Evolutionary conservation across 2,888 invertebrate genomes (phyloP), one percentile per base, ranked within the genome.

Genomic region (Rugalucina vietnamica): DNA sequence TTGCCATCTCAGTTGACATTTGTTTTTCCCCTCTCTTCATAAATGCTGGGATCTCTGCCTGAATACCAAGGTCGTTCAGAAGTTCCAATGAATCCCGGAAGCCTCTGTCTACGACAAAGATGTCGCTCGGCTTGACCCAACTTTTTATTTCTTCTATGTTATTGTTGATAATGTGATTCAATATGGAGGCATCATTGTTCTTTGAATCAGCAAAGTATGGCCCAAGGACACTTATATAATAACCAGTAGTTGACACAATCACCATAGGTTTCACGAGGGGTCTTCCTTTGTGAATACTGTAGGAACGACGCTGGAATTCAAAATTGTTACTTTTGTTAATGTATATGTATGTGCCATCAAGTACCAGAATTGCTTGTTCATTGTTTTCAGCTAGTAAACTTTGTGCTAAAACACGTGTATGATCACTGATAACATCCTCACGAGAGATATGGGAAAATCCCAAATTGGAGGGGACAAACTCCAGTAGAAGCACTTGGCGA

Each of bases 281-380:
- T 21, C 85, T 49, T 2, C 84, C 82, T 74, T 89, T 86, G 49
- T 87, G 86, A 8, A 85, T 10, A 27, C 82, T 79, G 39, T 70
- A 89, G 0, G 81, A 54, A 4, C 84, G 70, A 18, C 85, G 29
- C 73, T 86, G 85, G 43, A 88, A 88, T 0, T 32, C 2, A 36
- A 85, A 87, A 43, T 88, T 81, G 49, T 79, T 74, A 21, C 75
- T 78, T 37, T 88, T 86, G 0, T 86, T n/a, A 14, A 86, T 85
- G 39, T 82, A 88, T 21, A 85, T 86, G 36, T 83, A 89, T n/a
- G 86, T 89, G 3, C 86, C 86, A 76, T 87, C 87, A 12, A 87
- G n/a, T 2, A 84, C 87, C 5, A 88, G 43, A 27, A 84, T 87
- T n/a, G 72, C 57, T 32, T 37, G 65, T 10, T 76, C 2, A 0